phyloP scores from a whole-genome alignment of 2,113 vertebrate genomes.

The Apteryx owenii region DNA sequence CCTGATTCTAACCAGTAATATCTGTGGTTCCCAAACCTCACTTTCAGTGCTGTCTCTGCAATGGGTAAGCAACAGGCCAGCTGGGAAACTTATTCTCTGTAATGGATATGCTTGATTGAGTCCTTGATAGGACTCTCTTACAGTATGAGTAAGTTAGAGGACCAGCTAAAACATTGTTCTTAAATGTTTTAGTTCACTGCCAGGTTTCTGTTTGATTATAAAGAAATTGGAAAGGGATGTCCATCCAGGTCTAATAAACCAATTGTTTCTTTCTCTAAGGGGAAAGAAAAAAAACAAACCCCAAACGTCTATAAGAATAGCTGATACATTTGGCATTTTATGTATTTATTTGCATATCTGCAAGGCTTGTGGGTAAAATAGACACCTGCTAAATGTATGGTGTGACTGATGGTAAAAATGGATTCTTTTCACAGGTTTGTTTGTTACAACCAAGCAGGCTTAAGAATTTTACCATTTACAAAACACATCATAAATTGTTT shows the following conservation, averaged over 20 bases:
- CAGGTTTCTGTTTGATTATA: constrained; percentile 18
- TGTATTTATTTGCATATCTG: constrained; percentile 56
- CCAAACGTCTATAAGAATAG: not conserved
- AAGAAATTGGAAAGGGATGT: constrained; percentile 14
- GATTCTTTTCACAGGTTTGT: constrained; percentile 60
- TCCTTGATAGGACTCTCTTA: constrained; percentile 17
- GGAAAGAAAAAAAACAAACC: not conserved
- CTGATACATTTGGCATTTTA: constrained; percentile 30
- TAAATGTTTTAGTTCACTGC: constrained; percentile 27
- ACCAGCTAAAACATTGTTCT: constrained; percentile 31
- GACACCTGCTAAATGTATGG: constrained; percentile 61
- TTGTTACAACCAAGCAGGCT: constrained; percentile 51
- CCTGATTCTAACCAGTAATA: not conserved
- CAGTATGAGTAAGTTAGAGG: not conserved
- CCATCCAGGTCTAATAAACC: not conserved
- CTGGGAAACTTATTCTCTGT: not conserved
- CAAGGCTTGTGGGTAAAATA: constrained; percentile 52
- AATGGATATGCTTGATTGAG: constrained; percentile 7
- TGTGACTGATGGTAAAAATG: constrained; percentile 54
- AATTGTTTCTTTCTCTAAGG: not conserved
- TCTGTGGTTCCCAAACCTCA: not conserved
- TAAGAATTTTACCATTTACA: constrained; percentile 56
- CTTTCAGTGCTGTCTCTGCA: not conserved
- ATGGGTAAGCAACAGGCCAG: not conserved
- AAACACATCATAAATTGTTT: constrained; percentile 66